Evolutionary conservation across 64 coral and sea anemone species (phyloP).

Genomic region (Montipora sp.): DNA sequence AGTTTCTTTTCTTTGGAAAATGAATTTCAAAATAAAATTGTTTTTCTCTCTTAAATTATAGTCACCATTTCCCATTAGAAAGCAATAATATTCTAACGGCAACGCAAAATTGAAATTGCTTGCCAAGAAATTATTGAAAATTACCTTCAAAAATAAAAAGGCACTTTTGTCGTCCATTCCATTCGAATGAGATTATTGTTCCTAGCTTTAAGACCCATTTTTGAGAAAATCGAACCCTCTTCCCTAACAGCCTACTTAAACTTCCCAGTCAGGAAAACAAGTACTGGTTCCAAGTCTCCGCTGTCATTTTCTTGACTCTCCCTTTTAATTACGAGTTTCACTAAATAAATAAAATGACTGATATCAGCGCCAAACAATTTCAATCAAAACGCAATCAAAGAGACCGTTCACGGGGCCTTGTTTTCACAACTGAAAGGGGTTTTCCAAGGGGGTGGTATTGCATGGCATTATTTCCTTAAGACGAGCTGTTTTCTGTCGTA

Average conservation of each 20-base stretch:
- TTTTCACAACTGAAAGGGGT: too few species aligned
- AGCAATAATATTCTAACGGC: background rate
- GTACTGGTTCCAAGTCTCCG: background rate
- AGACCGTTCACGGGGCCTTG: too few species aligned
- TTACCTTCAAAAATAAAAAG: background rate
- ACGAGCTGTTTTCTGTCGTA: too few species aligned
- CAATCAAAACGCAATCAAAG: too few species aligned
- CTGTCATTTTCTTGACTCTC: background rate
- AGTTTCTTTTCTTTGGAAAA: background rate
- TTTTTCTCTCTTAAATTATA: constrained; percentile 11
- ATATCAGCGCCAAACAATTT: too few species aligned
- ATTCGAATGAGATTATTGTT: background rate
- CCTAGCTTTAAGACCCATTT: background rate
- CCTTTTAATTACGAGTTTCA: too few species aligned
- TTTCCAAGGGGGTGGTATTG: too few species aligned
- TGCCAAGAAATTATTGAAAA: background rate
- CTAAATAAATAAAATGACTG: too few species aligned
- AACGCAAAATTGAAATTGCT: background rate
- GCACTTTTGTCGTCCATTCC: background rate
- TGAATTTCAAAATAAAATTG: background rate
- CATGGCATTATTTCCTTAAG: too few species aligned
- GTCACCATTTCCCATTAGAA: background rate
- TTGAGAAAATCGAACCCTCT: background rate
- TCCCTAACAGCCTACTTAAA: background rate
- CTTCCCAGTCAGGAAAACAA: background rate